Conservation (phyloP, 2,113 vertebrate species). For the Mandrillus leucophaeus region DNA sequence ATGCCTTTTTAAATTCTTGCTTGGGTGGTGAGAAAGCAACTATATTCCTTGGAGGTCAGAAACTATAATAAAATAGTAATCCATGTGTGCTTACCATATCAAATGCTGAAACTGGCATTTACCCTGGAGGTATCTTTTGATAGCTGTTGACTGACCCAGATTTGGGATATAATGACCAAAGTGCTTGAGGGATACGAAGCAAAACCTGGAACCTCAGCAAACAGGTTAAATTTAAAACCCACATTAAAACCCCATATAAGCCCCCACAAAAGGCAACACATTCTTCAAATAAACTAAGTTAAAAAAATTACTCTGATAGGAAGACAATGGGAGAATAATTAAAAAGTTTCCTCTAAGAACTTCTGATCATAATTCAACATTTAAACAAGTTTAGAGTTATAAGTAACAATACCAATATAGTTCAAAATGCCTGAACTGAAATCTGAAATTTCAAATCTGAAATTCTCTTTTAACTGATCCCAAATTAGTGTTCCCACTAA, state of each 20-base stretch:
- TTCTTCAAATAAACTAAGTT: not conserved
- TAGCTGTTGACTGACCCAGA: constrained; percentile 49
- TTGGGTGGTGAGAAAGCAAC: not conserved
- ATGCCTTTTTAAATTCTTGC: not conserved
- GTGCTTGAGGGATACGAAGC: not conserved
- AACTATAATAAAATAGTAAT: constrained; percentile 45
- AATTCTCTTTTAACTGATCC: not conserved
- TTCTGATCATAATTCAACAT: not conserved
- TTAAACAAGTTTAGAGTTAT: not conserved
- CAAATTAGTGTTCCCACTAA: not conserved
- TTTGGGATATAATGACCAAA: constrained; percentile 36
- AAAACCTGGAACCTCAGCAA: constrained; percentile 35
- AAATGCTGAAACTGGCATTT: constrained; percentile 42
- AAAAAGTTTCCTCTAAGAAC: not conserved
- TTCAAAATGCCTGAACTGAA: not conserved
- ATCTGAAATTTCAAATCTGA: not conserved
- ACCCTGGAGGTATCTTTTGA: constrained; percentile 38
- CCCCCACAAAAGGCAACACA: not conserved
- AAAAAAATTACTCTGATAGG: not conserved
- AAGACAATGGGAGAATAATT: not conserved
- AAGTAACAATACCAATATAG: not conserved
- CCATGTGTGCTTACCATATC: not conserved
- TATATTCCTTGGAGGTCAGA: constrained; percentile 30
- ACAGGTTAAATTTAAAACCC: constrained; percentile 38
- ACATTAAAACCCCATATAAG: not conserved